Base-by-base conservation (phyloP, 2,113 vertebrate genomes). In the Scophthalmus maximus region DNA sequence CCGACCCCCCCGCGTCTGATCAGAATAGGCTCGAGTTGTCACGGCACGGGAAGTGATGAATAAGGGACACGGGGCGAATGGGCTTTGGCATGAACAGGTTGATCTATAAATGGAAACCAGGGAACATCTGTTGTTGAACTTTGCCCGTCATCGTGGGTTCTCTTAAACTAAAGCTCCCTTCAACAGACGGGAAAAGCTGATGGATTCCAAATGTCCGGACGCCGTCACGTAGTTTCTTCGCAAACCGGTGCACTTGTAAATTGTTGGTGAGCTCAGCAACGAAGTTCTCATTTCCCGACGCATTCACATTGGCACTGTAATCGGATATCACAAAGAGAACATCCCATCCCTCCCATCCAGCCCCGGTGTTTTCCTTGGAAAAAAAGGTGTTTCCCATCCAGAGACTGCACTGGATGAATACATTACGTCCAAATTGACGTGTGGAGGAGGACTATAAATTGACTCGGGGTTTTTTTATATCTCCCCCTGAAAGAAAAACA, bases 121-220 rank as follows among this genome's bases (percentile, higher is more conserved):
- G 32, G 76, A 79, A 81, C 79, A 79, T 86, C 62, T 79, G 82
- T 60, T 60, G 59, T 78, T 66, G 74, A 73, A 65, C 47, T 47
- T 44, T 59, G 71, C 36, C 58, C 0, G 49, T 71, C 23, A 49
- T 56, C 79, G 36, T 61, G 49, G 46, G 57, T 42, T 29, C 73
- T 70, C 56, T 61, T 49, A 55, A 67, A 86, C 46, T 66, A 18
- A 58, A 68, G 60, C 67, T 66, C 8, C 9, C 3, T 66, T 63
- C 59, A 81, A 61, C 53, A 78, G 63, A 73, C 30, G 57, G 46
- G n/a, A n/a, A 8, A 55, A 53, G 22, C 26, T 72, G 63, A 86
- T 83, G 47, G 65, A 25, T 85, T 84, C 86, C 84, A 83, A 85
- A 82, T 76, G 80, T 29, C 0, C 8, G 30, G 38, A 55, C 10